Evolutionary conservation across 2,797 vertebrate species (phyloP), one percentile per base, ranked within the genome.

Genomic region (Arremon aurantiirostris): DNA sequence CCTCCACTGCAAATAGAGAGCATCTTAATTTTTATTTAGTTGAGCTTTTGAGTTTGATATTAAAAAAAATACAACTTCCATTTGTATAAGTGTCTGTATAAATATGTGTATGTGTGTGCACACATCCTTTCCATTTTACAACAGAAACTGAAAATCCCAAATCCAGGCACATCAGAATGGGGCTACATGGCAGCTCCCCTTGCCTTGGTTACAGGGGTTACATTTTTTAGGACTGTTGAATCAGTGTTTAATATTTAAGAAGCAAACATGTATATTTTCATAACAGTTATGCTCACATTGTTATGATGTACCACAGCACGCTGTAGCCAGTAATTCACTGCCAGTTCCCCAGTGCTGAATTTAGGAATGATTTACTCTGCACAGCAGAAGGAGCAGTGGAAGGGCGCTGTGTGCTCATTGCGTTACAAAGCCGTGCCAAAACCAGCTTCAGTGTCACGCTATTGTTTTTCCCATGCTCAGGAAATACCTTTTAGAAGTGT

Each of bases 281-380:
- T 63, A n/a, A 7, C 28, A 30, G 49, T 41, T 65, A 63, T 57
- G 55, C 92, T 91, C 63, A n/a, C 41, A 9, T 63, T 59, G 50
- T 81, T 76, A 5, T 1, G 30, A 44, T 65, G 42, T 79, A 71
- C 94, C 80, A 55, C 56, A 69, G 55, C 73, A 27, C 53, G 7
- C 39, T 66, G 78, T 53, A 71, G 68, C 77, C 83, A 82, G 72
- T 95, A 93, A 95, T 89, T 94, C 60, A 42, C 75, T 94, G 90
- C 80, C 75, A 88, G 44, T 70, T 92, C 85, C 71, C 59, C 70
- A 56, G 81, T 80, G 92, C 61, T 82, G 57, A 73, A 57, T 10
- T 55, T 57, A 50, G n/a, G 86, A 96, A 88, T 39, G 24, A 70
- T 92, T 96, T 93, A 73, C 73, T 88, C 34, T 47, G 41, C 1